Evolutionary conservation across 2,797 vertebrate species (phyloP).

Genomic region (Sebastes minor): DNA sequence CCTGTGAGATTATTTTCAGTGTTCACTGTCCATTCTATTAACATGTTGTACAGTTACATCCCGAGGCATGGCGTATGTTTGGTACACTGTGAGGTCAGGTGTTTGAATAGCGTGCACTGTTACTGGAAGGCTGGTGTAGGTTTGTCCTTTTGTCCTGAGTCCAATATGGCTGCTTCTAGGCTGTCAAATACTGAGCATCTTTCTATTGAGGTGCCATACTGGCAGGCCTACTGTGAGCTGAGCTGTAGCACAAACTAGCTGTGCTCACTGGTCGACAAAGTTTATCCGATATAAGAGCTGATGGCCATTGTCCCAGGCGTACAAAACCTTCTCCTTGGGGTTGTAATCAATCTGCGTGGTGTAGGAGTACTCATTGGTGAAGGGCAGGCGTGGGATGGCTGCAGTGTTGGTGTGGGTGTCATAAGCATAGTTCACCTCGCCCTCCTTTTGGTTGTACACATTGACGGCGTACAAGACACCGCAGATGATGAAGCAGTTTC

Average conservation of each 20-base stretch:
- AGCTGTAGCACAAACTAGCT: constrained; percentile 12
- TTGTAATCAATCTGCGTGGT: constrained; percentile 98
- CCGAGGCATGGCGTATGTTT: constrained; percentile 36
- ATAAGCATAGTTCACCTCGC: constrained; percentile 92
- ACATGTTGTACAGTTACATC: constrained; percentile 29
- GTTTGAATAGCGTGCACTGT: constrained; percentile 56
- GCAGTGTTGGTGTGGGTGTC: constrained; percentile 96
- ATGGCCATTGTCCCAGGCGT: constrained; percentile 98
- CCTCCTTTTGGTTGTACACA: constrained; percentile 90
- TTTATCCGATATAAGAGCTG: constrained; percentile 91
- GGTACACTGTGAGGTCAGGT: constrained; percentile 54
- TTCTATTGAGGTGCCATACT: constrained; percentile 14
- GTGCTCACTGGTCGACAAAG: constrained; percentile 89
- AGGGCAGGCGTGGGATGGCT: constrained; percentile 88
- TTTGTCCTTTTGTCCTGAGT: constrained; percentile 51
- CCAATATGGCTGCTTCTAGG: constrained; percentile 51
- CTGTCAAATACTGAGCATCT: constrained; percentile 49
- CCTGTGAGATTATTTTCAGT: constrained; percentile 46
- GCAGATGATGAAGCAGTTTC: constrained; percentile 97
- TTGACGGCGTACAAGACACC: constrained; percentile 95
- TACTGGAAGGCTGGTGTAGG: constrained; percentile 41
- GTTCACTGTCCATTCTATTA: constrained; percentile 15
- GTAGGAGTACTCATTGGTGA: constrained; percentile 91
- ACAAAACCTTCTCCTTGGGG: constrained; percentile 94
- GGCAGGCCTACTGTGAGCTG: constrained; percentile 28